phyloP scores from a whole-genome alignment of 2,888 invertebrate species.

The Cosmopolites sordidus region DNA sequence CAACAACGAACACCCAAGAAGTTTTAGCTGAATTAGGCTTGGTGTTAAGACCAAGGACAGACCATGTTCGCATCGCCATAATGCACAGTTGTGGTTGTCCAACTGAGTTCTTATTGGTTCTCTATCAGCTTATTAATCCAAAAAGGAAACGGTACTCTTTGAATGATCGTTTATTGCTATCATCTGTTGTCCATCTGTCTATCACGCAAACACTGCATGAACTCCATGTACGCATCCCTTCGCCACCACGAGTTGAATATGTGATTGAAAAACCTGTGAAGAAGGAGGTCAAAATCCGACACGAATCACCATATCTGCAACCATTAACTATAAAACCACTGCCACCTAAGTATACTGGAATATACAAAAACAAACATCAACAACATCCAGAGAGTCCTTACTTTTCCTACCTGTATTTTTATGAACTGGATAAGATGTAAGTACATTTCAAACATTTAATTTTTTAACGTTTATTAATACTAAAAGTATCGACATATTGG shows the following conservation, averaged over 20 bases:
- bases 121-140: slow-evolving; percentile 43
- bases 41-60: slow-evolving; percentile 35
- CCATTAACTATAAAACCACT: slow-evolving; percentile 32
- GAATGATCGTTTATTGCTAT: slow-evolving; percentile 45
- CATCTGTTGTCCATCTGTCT: slow-evolving; percentile 44
- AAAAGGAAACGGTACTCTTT: slow-evolving; percentile 40
- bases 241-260: slow-evolving; percentile 37
- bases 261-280: slow-evolving; percentile 3
- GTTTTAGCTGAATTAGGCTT: slow-evolving; percentile 40
- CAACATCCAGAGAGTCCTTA: slow-evolving; percentile 42
- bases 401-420: slow-evolving; percentile 36
- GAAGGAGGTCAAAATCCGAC: slow-evolving; percentile 26
- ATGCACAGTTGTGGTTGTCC: slow-evolving; percentile 37
- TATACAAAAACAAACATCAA: slow-evolving; percentile 37
- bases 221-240: slow-evolving; percentile 46
- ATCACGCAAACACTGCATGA: slow-evolving; percentile 43
- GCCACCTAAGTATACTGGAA: slow-evolving; percentile 33
- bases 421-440: slow-evolving; percentile 22
- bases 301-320: slow-evolving; percentile 41
- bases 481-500: too few species aligned
- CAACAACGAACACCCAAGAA: slow-evolving; percentile 36
- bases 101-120: slow-evolving; percentile 43
- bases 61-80: slow-evolving; percentile 37
- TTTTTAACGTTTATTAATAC: too few species aligned
- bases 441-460: too few species aligned